A percentile compares a stretch with the other conserved stretches of the same genome.
Conservation (phyloP, 2,113 vertebrate genomes). For the Hypocryptadius cinnamomeus region DNA sequence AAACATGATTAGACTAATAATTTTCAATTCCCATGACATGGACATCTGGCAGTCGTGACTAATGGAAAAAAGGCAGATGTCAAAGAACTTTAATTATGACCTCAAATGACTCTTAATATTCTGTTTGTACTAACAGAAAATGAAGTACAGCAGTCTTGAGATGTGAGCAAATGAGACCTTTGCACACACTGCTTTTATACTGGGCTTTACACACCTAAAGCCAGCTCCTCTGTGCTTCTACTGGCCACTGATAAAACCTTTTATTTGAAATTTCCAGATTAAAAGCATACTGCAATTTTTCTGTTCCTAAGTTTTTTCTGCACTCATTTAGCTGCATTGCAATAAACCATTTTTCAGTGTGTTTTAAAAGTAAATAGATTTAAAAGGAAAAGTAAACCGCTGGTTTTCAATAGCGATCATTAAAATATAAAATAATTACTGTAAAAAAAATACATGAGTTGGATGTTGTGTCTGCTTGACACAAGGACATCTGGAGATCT, state of each 20-base stretch:
- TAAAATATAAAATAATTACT: not conserved
- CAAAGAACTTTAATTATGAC: conserved; percentile 52
- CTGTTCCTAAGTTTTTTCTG: not conserved
- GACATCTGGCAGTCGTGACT: conserved; percentile 43
- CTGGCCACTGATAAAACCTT: not conserved
- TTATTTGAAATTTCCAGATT: not conserved
- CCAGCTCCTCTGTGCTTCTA: not conserved
- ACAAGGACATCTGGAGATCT: conserved; percentile 43
- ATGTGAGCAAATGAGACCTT: not conserved
- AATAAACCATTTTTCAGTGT: not conserved
- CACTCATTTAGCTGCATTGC: not conserved
- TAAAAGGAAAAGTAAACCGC: not conserved
- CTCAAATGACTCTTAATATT: conserved; percentile 45
- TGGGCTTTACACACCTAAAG: not conserved
- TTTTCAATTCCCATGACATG: conserved; percentile 27
- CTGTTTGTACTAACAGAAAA: conserved; percentile 8
- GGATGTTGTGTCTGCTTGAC: not conserved
- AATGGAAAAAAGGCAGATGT: conserved; percentile 53
- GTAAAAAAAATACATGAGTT: not conserved
- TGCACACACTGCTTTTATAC: not conserved
- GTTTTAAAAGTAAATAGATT: not conserved
- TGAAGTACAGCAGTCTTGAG: not conserved
- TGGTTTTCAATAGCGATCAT: not conserved
- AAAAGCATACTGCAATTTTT: not conserved
- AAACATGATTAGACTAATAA: conserved; percentile 39